Conservation (phyloP, 1,140 invertebrate genomes). For the Cotesia typhae region DNA sequence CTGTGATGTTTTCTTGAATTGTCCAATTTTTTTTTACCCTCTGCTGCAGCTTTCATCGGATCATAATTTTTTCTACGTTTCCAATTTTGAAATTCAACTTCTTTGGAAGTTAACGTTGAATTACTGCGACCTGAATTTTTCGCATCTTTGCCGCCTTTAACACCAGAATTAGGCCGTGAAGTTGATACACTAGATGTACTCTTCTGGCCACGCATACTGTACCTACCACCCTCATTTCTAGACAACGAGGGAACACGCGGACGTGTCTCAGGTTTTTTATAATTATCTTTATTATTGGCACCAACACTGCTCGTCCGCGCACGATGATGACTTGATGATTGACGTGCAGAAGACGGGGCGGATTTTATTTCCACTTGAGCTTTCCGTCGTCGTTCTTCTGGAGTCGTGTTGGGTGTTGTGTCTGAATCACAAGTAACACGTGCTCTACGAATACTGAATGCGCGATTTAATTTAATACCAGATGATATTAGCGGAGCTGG, state of each 20-base stretch:
- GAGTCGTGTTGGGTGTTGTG: slow-evolving; percentile 54
- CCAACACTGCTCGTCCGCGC: slow-evolving; percentile 43
- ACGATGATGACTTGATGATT: slow-evolving; percentile 49
- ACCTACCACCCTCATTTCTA: slow-evolving; percentile 72
- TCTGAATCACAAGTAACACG: slow-evolving; percentile 53
- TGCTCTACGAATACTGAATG: slow-evolving; percentile 54
- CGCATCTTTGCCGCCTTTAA: slow-evolving; percentile 44
- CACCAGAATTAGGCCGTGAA: slow-evolving; percentile 44
- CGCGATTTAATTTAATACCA: slow-evolving; percentile 53
- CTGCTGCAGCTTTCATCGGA: slow-evolving; percentile 86
- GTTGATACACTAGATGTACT: slow-evolving; percentile 39
- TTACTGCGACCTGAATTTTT: slow-evolving; percentile 66
- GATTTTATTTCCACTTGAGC: slow-evolving; percentile 51
- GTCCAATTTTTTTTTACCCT: slow-evolving; percentile 73
- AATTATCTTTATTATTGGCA: slow-evolving; percentile 44
- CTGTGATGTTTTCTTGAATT: slow-evolving; percentile 58
- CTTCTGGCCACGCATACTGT: slow-evolving; percentile 69
- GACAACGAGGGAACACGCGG: slow-evolving; percentile 61
- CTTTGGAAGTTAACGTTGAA: slow-evolving; percentile 73
- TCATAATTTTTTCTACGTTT: slow-evolving; percentile 90
- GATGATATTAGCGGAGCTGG: slow-evolving; percentile 44
- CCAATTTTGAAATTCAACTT: slow-evolving; percentile 91
- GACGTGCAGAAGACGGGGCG: slow-evolving; percentile 39
- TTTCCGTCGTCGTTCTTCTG: slow-evolving; percentile 49
- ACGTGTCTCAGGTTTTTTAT: slow-evolving; percentile 51